These are phyloP conservation scores for Ceraclea dissimilis DNA, from an alignment of 2,888 invertebrate species.

Conservation along the genomic window DNA sequence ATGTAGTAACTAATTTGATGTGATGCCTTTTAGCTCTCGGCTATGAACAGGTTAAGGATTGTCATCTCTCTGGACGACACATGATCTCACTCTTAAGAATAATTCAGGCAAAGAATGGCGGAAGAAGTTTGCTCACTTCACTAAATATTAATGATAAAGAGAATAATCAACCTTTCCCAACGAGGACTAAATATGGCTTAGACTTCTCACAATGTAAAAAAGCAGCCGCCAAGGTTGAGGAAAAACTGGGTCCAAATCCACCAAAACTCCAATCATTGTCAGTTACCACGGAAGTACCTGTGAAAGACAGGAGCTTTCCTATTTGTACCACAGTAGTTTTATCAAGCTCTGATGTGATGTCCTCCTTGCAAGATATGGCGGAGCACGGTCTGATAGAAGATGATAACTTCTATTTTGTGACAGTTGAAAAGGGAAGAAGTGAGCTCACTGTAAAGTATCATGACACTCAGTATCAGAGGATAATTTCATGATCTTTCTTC, in stretches of 20 bases:
- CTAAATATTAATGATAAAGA: neutral
- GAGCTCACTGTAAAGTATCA: conserved; percentile 12
- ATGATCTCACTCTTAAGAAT: conserved; percentile 17
- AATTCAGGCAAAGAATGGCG: conserved; percentile 9
- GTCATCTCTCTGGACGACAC: conserved; percentile 19
- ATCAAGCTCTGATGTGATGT: conserved; percentile 8
- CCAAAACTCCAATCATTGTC: conserved; percentile 10
- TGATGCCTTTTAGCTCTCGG: conserved; percentile 12
- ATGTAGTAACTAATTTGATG: too few species aligned
- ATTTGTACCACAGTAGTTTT: conserved; percentile 4
- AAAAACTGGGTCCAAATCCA: conserved; percentile 7
- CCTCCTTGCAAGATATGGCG: conserved; percentile 18
- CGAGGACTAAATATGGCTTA: conserved; percentile 6
- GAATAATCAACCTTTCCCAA: neutral
- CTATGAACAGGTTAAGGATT: conserved; percentile 11
- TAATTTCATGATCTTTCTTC: too few species aligned
- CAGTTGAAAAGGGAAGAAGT: conserved; percentile 7
- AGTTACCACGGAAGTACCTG: conserved; percentile 7
- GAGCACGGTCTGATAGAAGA: conserved; percentile 1
- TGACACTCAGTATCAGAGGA: neutral
- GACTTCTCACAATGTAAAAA: conserved; percentile 11
- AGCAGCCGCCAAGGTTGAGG: neutral
- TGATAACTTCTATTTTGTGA: conserved; percentile 4
- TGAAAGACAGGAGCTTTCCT: neutral
- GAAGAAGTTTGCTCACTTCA: neutral